phyloP scores from a whole-genome alignment of 1,140 invertebrate species.

The Phthorimaea operculella region DNA sequence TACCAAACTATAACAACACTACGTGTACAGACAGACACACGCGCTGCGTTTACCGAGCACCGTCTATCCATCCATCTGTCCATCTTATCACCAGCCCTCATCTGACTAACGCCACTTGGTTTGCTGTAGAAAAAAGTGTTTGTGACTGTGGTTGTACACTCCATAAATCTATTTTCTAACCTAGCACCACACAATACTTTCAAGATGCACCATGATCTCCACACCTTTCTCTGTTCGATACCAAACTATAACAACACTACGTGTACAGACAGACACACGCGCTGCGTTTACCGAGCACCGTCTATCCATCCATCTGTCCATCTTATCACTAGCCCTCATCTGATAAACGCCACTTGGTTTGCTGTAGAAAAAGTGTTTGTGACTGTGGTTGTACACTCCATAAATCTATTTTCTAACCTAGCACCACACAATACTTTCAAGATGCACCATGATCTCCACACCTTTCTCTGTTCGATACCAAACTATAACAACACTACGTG shows the following conservation, averaged over 20 bases:
- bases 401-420: no score
- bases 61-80: conserved; percentile 34
- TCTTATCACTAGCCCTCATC: conserved; percentile 26
- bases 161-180: no score
- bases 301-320: conserved; percentile 31
- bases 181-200: no score
- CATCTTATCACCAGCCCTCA: conserved; percentile 26
- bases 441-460: background rate
- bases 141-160: no score
- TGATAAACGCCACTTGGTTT: no score
- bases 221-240: conserved; percentile 17
- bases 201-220: no score
- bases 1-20: conserved; percentile 18
- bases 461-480: conserved; percentile 17
- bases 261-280: conserved; percentile 21
- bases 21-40: conserved; percentile 21
- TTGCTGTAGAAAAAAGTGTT: no score
- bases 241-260: conserved; percentile 20
- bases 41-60: conserved; percentile 45
- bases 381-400: no score
- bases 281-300: conserved; percentile 45
- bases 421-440: no score
- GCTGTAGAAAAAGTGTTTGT: no score
- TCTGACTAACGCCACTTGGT: no score
- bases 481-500: conserved; percentile 25